A percentile compares a stretch with the other conserved stretches of the same genome.
phyloP scores from a whole-genome alignment of 2,797 vertebrate genomes.

The Ctenopoma kingsleyae region DNA sequence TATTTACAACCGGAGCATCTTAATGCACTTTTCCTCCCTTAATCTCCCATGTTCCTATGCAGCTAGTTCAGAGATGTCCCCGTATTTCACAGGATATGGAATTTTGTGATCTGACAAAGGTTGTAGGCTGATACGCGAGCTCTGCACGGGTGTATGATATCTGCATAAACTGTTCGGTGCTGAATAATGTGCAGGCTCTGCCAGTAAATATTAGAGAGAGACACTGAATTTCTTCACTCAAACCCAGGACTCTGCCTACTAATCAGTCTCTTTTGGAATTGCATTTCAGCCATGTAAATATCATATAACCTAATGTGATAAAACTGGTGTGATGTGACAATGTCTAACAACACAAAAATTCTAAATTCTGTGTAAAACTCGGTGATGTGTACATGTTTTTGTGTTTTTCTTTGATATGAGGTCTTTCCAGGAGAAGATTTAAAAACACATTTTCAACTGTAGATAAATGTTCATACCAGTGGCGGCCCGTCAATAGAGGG shows the following conservation, averaged over 20 bases:
- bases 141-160: conserved; percentile 27
- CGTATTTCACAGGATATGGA: conserved; percentile 62
- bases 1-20: conserved; percentile 75
- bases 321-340: not conserved
- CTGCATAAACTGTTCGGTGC: conserved; percentile 39
- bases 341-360: not conserved
- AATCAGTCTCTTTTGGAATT: conserved; percentile 24
- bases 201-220: conserved; percentile 33
- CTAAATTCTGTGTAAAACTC: not conserved
- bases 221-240: conserved; percentile 26
- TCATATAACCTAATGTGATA: not conserved
- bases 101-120: conserved; percentile 70
- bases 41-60: conserved; percentile 69
- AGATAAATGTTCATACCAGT: no score
- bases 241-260: conserved; percentile 2
- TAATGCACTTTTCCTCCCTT: conserved; percentile 75
- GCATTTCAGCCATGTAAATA: not conserved
- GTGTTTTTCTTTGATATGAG: not conserved
- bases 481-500: no score
- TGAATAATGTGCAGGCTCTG: conserved; percentile 40
- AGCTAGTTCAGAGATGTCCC: conserved; percentile 61
- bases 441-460: not conserved
- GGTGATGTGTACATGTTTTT: not conserved
- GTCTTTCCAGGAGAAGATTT: not conserved
- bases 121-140: conserved; percentile 52